Base-by-base conservation (phyloP, 2,888 invertebrate genomes). In the Melanargia galathea region DNA sequence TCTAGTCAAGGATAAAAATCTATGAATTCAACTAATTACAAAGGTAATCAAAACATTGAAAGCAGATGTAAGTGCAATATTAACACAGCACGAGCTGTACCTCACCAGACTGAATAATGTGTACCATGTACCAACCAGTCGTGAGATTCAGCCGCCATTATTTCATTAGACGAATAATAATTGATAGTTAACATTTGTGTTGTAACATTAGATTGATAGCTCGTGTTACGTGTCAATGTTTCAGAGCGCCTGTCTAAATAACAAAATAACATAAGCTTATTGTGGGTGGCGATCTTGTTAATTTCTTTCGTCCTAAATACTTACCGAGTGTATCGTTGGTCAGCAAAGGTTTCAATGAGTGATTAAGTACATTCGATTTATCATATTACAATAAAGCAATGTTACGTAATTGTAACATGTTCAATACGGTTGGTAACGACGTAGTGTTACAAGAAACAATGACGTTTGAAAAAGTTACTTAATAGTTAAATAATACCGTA, bases 131-230 rank as follows among this genome's bases (percentile, higher is more conserved):
- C 66, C 64, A 69, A 65, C 62, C 63, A 77, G 75, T 87, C 88
- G 86, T 86, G 87, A 86, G 81, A 71, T 71, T 74, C 74, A 70
- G 68, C 73, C 70, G 78, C 80, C 79, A 86, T 87, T 86, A 86
- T 86, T 86, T 86, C 86, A 86, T 85, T 87, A 84, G 78, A 81
- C 70, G 73, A 75, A 86, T 89, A n/a, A 26, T 30, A 88, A 88
- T 87, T 88, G 83, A 88, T 87, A 82, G 86, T 80, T 80, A 80
- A 77, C 77, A 78, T 78, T 77, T 74, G 73, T 83, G 80, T 80
- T 84, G 86, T 83, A 87, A 84, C 81, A 77, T 79, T 78, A 83
- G 84, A 88, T 87, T 84, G 83, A 88, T 87, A 77, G 86, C 82
- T 84, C 81, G 80, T 83, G 83, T 84, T 82, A 83, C 77, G 81